Evolutionary conservation across 2,113 vertebrate species (phyloP).

Genomic region (Lethenteron reissneri): DNA sequence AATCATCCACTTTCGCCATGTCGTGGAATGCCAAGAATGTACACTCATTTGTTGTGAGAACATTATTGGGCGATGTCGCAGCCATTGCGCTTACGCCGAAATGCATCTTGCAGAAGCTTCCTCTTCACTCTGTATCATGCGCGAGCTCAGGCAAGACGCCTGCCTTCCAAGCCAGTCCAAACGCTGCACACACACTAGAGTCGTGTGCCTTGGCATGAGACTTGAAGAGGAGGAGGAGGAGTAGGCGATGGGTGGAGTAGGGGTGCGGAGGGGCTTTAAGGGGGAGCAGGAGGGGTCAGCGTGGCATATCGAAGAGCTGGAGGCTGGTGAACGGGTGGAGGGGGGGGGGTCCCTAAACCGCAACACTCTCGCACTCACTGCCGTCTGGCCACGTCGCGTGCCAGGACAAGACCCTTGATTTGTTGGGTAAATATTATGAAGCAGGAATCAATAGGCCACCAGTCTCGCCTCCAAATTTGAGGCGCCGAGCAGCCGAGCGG

Average conservation of each 20-base stretch:
- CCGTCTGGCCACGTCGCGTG: background rate
- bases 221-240: background rate
- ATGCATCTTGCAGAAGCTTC: no score
- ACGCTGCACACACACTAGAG: no score
- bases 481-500: background rate
- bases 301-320: slow-evolving; percentile 8
- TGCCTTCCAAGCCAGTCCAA: no score
- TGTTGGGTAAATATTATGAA: slow-evolving; percentile 6
- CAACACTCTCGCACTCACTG: no score
- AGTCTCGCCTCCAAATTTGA: slow-evolving; percentile 5
- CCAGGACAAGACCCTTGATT: slow-evolving; percentile 6
- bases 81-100: no score
- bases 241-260: background rate
- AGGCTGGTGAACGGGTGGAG: background rate
- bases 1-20: no score
- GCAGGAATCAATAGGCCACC: background rate
- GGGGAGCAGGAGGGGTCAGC: slow-evolving; percentile 8
- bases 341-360: background rate
- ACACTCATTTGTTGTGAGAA: no score
- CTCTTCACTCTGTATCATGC: no score
- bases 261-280: background rate
- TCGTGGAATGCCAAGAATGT: no score
- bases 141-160: no score
- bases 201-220: background rate
- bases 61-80: no score